Percentiles rank a stretch among this genome's conserved stretches.
Conservation (phyloP, 2,888 invertebrate species). For the Megaustenia siamemsis region DNA sequence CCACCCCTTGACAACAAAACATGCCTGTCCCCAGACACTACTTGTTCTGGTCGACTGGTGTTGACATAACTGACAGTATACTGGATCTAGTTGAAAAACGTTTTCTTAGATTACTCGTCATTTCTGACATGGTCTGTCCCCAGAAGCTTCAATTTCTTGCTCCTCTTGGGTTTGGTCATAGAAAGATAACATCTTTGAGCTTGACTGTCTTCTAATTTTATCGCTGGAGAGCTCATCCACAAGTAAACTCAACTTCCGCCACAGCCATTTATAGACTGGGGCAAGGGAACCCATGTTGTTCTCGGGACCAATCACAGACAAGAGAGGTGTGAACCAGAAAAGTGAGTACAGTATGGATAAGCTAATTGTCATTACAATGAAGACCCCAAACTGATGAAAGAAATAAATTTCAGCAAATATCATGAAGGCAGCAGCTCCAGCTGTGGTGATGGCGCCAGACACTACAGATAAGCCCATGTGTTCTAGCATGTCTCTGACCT, state of each 20-base stretch:
- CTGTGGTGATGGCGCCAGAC: constrained; percentile 73
- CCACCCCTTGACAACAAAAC: no score
- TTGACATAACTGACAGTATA: no score
- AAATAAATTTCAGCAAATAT: constrained; percentile 74
- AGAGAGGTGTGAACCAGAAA: constrained; percentile 65
- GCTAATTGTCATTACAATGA: constrained; percentile 74
- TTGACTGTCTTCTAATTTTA: no score
- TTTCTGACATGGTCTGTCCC: no score
- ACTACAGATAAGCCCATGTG: constrained; percentile 73
- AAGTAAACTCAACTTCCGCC: not conserved
- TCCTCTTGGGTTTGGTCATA: no score
- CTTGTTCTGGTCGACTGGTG: no score
- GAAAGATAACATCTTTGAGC: no score
- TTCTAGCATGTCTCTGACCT: constrained; percentile 71
- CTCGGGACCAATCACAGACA: constrained; percentile 68
- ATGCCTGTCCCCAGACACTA: no score
- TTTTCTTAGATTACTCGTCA: no score
- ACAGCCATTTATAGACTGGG: constrained; percentile 49
- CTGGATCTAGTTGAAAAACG: no score
- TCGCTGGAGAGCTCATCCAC: no score
- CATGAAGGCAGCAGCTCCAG: constrained; percentile 76
- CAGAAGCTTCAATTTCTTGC: no score
- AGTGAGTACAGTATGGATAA: constrained; percentile 74
- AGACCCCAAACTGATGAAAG: constrained; percentile 73
- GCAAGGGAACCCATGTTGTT: constrained; percentile 62